These are phyloP conservation scores for Rhimphoctona megacephalus DNA, from an alignment of 2,888 invertebrate genomes.

Conservation along the genomic window DNA sequence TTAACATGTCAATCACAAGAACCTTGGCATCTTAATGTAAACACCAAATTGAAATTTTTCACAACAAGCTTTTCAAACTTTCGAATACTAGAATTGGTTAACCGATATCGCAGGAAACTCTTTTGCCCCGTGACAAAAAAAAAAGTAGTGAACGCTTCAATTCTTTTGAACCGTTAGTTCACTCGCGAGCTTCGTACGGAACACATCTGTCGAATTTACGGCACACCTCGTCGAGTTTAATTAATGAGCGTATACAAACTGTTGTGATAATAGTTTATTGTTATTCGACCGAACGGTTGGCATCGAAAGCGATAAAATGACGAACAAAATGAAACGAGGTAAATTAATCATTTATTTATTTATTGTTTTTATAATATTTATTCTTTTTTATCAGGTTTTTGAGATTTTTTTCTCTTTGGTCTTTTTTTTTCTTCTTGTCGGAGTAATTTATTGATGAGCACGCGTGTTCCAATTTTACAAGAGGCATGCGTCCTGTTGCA, in stretches of 20 bases:
- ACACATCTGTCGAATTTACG: conserved; percentile 29
- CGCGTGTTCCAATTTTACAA: conserved; percentile 61
- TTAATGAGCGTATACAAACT: conserved; percentile 3
- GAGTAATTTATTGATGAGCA: background rate
- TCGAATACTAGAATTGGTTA: background rate
- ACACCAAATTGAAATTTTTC: background rate
- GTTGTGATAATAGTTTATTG: conserved; percentile 19
- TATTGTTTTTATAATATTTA: background rate
- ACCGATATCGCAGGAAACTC: conserved; percentile 64
- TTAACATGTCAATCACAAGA: background rate
- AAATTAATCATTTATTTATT: conserved; percentile 8
- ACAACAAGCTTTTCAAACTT: background rate
- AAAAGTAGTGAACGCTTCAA: conserved; percentile 20
- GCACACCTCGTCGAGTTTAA: background rate
- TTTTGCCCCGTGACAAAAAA: conserved; percentile 56
- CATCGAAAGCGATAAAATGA: conserved; percentile 29
- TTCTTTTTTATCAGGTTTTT: background rate
- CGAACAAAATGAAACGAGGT: conserved; percentile 60
- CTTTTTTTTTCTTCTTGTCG: conserved; percentile 11
- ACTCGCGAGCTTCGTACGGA: conserved; percentile 45
- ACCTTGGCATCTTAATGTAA: background rate
- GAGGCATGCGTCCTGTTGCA: conserved; percentile 68
- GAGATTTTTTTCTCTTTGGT: background rate
- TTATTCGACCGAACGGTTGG: background rate
- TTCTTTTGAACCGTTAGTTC: conserved; percentile 52